Conservation (phyloP, 2,888 invertebrate genomes). For the Caenorhabditis angaria region DNA sequence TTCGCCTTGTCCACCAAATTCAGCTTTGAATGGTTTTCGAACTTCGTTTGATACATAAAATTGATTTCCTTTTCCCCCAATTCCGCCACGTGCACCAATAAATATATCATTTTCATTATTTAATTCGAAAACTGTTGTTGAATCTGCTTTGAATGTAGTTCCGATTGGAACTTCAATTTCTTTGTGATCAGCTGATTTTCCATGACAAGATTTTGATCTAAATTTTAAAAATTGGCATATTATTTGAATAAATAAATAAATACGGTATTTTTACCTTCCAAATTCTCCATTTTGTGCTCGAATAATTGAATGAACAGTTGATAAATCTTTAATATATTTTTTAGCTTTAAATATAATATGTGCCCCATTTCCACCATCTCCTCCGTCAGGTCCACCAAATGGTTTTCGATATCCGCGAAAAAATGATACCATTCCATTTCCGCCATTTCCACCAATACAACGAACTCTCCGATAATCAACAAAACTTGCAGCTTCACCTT, state of each 20-base stretch:
- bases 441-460: constrained; percentile 86
- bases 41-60: constrained; percentile 85
- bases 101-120: constrained; percentile 76
- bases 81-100: constrained; percentile 91
- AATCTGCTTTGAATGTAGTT: constrained; percentile 44
- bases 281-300: constrained; percentile 60
- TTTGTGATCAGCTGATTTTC: constrained; percentile 52
- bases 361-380: constrained; percentile 85
- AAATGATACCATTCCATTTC: constrained; percentile 90
- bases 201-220: constrained; percentile 45
- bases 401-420: constrained; percentile 85
- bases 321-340: constrained; percentile 57
- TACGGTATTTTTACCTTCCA: constrained; percentile 51
- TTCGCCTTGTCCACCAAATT: constrained; percentile 88
- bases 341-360: constrained; percentile 65
- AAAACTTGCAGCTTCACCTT: constrained; percentile 57
- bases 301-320: constrained; percentile 53
- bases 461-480: constrained; percentile 63
- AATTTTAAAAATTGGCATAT: too few relatives aligned
- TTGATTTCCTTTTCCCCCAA: constrained; percentile 93
- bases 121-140: constrained; percentile 35
- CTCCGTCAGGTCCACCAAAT: constrained; percentile 91
- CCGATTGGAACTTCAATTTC: constrained; percentile 51
- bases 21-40: constrained; percentile 85
- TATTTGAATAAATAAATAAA: not conserved